A percentile compares a stretch with the other conserved stretches of the same genome.
These are phyloP conservation scores for Mesembrinibis cayennensis DNA, from an alignment of 2,113 vertebrate species.

Conservation along the genomic window DNA sequence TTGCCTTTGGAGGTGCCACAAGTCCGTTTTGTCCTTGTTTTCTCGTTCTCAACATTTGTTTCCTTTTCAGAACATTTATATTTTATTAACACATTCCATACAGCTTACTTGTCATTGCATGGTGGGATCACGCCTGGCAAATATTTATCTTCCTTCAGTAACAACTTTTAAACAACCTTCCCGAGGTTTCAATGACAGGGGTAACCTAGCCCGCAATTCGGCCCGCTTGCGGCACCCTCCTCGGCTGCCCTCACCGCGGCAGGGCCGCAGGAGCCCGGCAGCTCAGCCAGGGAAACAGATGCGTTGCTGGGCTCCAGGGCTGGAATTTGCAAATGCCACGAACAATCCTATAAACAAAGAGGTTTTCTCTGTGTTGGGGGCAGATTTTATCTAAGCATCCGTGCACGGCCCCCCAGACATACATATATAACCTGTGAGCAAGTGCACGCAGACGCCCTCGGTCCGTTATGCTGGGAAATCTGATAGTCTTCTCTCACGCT, in stretches of 20 bases:
- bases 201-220: neutral
- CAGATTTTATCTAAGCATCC: neutral
- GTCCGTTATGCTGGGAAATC: neutral
- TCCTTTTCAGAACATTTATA: constrained; percentile 22
- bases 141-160: constrained; percentile 49
- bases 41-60: constrained; percentile 15
- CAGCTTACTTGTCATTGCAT: constrained; percentile 5
- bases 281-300: neutral
- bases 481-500: neutral
- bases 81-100: constrained; percentile 61
- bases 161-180: constrained; percentile 27
- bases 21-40: constrained; percentile 45
- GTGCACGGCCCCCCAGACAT: neutral
- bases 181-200: neutral
- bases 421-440: neutral
- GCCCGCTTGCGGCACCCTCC: neutral
- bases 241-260: fast-evolving
- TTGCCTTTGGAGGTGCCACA: constrained; percentile 13
- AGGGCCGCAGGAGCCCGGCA: neutral
- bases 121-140: constrained; percentile 10
- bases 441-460: neutral
- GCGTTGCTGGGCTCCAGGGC: neutral
- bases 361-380: neutral
- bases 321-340: neutral
- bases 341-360: neutral